phyloP scores from a whole-genome alignment of 2,797 vertebrate species.

The Coregonus ussuriensis region DNA sequence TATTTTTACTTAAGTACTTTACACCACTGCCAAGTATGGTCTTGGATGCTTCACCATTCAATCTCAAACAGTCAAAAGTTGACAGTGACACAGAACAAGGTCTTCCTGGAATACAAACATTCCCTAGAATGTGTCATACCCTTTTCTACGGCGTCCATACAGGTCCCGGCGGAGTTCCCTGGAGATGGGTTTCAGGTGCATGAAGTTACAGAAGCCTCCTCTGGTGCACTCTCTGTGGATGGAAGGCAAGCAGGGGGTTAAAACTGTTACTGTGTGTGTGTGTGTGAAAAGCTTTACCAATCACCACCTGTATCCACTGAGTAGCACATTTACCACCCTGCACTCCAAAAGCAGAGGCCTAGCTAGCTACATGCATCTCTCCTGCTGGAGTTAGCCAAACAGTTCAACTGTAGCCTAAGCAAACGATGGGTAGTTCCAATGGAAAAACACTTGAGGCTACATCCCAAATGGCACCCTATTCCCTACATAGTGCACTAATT shows the following conservation, averaged over 20 bases:
- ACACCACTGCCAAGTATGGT: too few species aligned
- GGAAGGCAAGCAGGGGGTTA: constrained; percentile 15
- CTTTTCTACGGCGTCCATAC: constrained; percentile 93
- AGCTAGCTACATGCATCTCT: constrained; percentile 23
- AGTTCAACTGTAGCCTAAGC: constrained; percentile 11
- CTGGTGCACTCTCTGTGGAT: constrained; percentile 91
- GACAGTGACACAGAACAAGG: neutral
- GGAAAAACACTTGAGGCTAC: constrained; percentile 39
- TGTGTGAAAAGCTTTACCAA: neutral
- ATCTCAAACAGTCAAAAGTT: neutral
- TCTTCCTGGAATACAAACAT: neutral
- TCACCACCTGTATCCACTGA: constrained; percentile 10
- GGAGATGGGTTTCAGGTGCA: constrained; percentile 98
- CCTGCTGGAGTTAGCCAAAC: neutral
- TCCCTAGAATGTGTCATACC: constrained; percentile 67
- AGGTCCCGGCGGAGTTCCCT: constrained; percentile 91
- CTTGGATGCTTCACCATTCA: neutral
- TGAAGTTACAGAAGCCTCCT: constrained; percentile 98
- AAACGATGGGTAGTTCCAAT: constrained; percentile 24
- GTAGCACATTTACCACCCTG: neutral
- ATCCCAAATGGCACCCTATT: neutral
- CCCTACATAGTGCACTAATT: too few species aligned
- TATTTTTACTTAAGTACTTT: too few species aligned
- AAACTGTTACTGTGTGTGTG: constrained; percentile 6
- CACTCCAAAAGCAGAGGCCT: constrained; percentile 7